Evolutionary conservation across 2,797 vertebrate species (phyloP).

Genomic region (Malurus leucopterus): DNA sequence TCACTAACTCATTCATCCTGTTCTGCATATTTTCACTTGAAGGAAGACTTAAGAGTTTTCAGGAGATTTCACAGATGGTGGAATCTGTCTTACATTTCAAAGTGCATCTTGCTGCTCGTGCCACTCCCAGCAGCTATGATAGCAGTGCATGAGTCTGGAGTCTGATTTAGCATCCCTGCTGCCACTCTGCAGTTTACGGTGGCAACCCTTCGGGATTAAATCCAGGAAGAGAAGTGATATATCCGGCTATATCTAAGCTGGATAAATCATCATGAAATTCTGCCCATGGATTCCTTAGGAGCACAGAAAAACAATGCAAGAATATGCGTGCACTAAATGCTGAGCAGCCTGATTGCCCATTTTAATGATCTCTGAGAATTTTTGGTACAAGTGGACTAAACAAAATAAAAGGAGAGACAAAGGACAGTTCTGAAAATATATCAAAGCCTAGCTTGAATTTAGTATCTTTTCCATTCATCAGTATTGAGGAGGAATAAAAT

Average conservation of each 20-base stretch:
- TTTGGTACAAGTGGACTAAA: neutral
- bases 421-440: neutral
- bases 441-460: neutral
- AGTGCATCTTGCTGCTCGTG: neutral
- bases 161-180: neutral
- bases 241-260: neutral
- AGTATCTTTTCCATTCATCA: neutral
- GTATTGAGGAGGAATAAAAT: neutral
- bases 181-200: neutral
- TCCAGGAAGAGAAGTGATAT: neutral
- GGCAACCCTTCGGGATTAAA: neutral
- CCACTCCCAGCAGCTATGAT: neutral
- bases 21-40: neutral
- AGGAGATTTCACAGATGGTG: neutral
- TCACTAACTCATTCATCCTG: neutral
- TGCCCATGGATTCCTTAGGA: neutral
- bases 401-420: neutral
- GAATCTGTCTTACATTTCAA: neutral
- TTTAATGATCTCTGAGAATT: neutral
- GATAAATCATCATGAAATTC: neutral
- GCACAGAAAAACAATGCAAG: neutral
- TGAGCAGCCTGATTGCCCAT: neutral
- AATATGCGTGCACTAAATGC: neutral
- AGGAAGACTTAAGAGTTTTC: neutral
- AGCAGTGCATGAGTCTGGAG: neutral